A percentile compares a stretch with the other conserved stretches of the same genome.
phyloP scores from a whole-genome alignment of 1,140 invertebrate genomes.

The Glossosoma conforme region DNA sequence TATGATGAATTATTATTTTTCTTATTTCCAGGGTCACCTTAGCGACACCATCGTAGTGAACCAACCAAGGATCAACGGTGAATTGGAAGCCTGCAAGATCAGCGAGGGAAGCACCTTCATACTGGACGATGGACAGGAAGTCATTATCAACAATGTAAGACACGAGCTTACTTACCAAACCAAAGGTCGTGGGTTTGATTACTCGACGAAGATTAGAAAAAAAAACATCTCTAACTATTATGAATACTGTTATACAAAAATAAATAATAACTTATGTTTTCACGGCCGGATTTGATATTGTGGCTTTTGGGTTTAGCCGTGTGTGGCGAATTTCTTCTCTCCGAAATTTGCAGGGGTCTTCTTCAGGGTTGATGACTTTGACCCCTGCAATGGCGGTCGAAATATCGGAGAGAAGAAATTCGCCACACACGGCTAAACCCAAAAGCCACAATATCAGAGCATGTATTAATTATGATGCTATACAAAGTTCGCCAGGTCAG shows the following conservation, averaged over 20 bases:
- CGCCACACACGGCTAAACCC: too few relatives aligned
- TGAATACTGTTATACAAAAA: background rate
- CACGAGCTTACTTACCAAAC: background rate
- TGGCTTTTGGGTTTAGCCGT: background rate
- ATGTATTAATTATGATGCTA: too few relatives aligned
- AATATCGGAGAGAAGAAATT: too few relatives aligned
- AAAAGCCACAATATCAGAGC: too few relatives aligned
- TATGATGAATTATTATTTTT: too few relatives aligned
- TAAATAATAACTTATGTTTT: background rate
- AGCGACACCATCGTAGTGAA: conserved; percentile 77
- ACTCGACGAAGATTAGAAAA: background rate
- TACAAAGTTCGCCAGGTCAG: too few relatives aligned
- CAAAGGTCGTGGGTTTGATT: background rate
- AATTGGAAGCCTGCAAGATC: conserved; percentile 45
- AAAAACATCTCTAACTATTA: background rate
- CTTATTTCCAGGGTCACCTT: conserved; percentile 56
- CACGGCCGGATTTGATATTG: background rate
- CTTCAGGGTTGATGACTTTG: too few relatives aligned
- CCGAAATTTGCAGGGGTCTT: too few relatives aligned
- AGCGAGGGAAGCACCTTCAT: conserved; percentile 27
- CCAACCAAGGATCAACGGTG: conserved; percentile 62
- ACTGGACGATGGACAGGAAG: conserved; percentile 17
- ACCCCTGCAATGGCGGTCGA: too few relatives aligned
- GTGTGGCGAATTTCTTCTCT: background rate
- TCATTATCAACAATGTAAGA: conserved; percentile 18